Base-by-base conservation (phyloP, 1,140 invertebrate genomes). In the Apis dorsata region DNA sequence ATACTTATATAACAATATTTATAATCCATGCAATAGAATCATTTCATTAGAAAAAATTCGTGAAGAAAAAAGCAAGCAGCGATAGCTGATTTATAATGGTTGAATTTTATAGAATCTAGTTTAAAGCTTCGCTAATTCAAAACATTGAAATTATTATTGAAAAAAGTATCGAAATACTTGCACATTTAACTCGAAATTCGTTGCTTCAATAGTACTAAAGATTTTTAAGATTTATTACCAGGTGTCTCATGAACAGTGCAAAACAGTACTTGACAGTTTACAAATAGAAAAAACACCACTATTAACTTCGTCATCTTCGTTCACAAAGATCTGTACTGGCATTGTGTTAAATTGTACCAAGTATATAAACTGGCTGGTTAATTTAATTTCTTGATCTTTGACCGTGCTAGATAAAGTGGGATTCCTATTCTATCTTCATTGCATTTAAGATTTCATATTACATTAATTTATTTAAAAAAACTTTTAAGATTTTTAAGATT, bases 171-270 rank as follows among this genome's bases (percentile, higher is more conserved):
- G 21, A 70, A 21, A 21, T 15, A 24, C n/a, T 17, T 55, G 19
- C 69, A 74, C 66, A 53, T 44, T 74, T 57, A 13, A 0, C 7
- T 19, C 17, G 53, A 59, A 0, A 53, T 44, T 44, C 19, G 10
- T 17, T 19, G 49, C 12, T n/a, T 21, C 44, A 0, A 51, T 12
- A 3, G 17, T n/a, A 21, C 28, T 24, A 44, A 55, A 10, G 44
- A 63, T 53, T 57, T 55, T 55, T 51, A 44, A 55, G 28, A 24
- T 59, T 76, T 24, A 34, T 60, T 76, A 81, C 79, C 63, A 59
- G 69, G 62, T 7, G 44, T 81, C n/a, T 68, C 34, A 17, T 68
- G 63, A 1, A 24, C 63, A 13, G 63, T 24, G 15, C 63, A 21
- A n/a, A 77, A 11, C 7, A 34, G 4, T 17, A 15, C 13, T 34